Base-by-base conservation (phyloP, 2,797 vertebrate species). In the Rhynchotus rufescens region DNA sequence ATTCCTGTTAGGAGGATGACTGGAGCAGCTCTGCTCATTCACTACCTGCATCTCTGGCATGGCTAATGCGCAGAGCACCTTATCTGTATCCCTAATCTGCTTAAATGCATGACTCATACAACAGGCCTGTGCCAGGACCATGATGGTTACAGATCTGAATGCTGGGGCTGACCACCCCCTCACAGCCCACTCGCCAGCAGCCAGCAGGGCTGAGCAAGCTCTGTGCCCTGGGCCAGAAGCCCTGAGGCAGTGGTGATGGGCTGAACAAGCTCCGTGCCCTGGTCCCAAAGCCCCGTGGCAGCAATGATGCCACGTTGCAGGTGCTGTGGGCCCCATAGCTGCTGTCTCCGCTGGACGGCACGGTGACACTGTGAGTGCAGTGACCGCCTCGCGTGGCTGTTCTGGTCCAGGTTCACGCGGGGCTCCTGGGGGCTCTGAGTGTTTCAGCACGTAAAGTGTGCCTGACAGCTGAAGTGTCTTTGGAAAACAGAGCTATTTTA, bases 91-190 rank as follows among this genome's bases (percentile, higher is more conserved):
- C 57, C 71, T 93, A 92, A 96, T 94, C 93, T 89, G 51, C 15
- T 94, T 94, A 96, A 89, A 73, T 14, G 74, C 64, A 79, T 94
- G 96, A 96, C 90, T 96, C 95, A 93, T 72, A 51, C 57, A 26
- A 26, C 76, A 64, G 80, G 17, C 45, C 67, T 2, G 0, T 68
- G 80, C 90, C 92, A 84, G 67, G 68, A n/a, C n/a, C 80, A 83
- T 94, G 91, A 94, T 1, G 0, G 42, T 0, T 3, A 15, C 75
- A 62, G 79, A 86, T 65, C 32, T 91, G 84, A 88, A 75, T 52
- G 73, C 84, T 42, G 89, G 30, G 59, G 47, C 62, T 72, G 45
- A 56, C 75, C 13, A 84, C 16, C 12, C 47, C 36, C 65, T 67
- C 62, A 1, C 32, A 91, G 66, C 3, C 52, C 44, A 49, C 49